phyloP scores from a whole-genome alignment of 2,113 vertebrate genomes.

The Chloropsis hardwickii region DNA sequence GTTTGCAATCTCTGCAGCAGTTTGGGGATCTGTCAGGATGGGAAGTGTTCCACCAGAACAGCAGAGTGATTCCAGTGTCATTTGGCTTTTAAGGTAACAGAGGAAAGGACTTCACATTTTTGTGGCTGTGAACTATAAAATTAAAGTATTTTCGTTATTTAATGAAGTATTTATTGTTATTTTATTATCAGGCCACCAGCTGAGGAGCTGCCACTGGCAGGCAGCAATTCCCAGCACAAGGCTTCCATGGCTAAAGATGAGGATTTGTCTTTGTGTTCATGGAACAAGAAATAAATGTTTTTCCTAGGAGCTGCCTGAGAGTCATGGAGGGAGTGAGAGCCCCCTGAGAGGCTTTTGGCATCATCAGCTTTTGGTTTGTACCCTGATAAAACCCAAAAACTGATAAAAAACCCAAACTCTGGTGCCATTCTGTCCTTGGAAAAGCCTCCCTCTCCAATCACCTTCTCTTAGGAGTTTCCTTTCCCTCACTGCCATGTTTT shows the following conservation, averaged over 20 bases:
- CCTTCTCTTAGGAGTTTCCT: background rate
- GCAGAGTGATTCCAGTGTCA: background rate
- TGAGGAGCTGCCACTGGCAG: background rate
- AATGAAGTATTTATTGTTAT: background rate
- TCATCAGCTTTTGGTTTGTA: background rate
- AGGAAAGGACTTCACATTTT: background rate
- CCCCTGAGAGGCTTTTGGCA: background rate
- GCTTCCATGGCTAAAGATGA: accelerated
- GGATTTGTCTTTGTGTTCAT: accelerated
- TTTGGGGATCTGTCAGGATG: background rate
- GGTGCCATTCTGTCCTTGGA: background rate
- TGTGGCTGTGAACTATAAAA: background rate
- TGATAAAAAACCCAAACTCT: too few species aligned
- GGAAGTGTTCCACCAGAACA: background rate
- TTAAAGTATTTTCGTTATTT: background rate
- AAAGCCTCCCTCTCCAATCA: background rate
- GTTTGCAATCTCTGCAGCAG: background rate
- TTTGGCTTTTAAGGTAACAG: background rate
- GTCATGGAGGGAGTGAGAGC: accelerated
- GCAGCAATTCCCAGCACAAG: background rate
- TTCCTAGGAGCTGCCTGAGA: accelerated
- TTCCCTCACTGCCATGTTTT: accelerated
- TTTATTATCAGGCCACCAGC: background rate
- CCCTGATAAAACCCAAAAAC: background rate
- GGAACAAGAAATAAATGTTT: accelerated